phyloP scores from a whole-genome alignment of 2,113 vertebrate genomes.

The Heterochromis multidens region DNA sequence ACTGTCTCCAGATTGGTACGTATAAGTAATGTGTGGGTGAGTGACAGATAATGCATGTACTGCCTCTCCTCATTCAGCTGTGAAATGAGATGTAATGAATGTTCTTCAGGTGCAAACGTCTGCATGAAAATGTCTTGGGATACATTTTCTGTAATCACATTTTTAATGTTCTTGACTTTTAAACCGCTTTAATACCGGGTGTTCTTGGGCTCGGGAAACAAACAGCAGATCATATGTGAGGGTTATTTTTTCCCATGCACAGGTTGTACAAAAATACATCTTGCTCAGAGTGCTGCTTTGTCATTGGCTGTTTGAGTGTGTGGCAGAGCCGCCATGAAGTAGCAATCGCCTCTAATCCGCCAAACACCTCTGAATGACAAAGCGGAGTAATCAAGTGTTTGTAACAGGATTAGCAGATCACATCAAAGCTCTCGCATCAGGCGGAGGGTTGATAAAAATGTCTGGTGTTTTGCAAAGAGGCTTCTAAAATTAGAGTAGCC shows the following conservation, averaged over 20 bases:
- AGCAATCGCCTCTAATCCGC: conserved; percentile 14
- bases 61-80: not conserved
- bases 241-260: not conserved
- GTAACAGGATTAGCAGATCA: conserved; percentile 20
- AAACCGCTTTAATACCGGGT: not conserved
- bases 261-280: not conserved
- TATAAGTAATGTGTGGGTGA: conserved; percentile 10
- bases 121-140: conserved; percentile 1
- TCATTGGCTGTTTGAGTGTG: not conserved
- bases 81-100: conserved; percentile 17
- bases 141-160: conserved; percentile 29
- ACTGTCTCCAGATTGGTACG: not conserved
- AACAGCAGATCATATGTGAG: not conserved
- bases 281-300: not conserved
- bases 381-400: conserved; percentile 20
- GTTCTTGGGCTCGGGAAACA: not conserved
- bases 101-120: not conserved
- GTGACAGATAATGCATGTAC: not conserved
- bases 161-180: not conserved
- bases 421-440: not conserved
- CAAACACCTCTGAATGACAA: conserved; percentile 6
- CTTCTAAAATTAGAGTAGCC: not conserved
- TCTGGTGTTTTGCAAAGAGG: not conserved
- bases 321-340: not conserved
- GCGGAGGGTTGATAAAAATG: not conserved